Evolutionary conservation across 2,888 invertebrate species (phyloP).

Genomic region (Petrolisthes manimaculis): DNA sequence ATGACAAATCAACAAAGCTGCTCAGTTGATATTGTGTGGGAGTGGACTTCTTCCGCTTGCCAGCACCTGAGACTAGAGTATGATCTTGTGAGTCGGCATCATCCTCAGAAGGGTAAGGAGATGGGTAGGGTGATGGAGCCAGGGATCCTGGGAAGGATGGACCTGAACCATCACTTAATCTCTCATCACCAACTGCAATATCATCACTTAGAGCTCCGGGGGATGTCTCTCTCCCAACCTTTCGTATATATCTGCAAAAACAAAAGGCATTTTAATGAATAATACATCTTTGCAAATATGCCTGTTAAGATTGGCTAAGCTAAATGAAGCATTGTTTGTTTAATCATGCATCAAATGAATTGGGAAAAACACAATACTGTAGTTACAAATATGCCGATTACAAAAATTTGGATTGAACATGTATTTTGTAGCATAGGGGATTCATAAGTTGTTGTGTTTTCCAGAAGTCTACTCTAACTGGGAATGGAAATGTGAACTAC

Average conservation of each 20-base stretch:
- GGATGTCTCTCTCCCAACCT: conserved; percentile 71
- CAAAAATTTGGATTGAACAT: no score
- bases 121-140: conserved; percentile 63
- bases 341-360: no score
- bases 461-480: no score
- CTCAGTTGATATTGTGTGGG: conserved; percentile 70
- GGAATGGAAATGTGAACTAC: no score
- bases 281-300: no score
- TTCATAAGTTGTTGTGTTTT: no score
- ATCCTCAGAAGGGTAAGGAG: conserved; percentile 62
- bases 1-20: conserved; percentile 77
- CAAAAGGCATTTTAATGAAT: neutral
- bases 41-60: conserved; percentile 67
- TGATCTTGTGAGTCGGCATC: conserved; percentile 55
- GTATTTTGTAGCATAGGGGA: no score
- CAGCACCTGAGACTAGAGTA: conserved; percentile 66
- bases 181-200: conserved; percentile 66
- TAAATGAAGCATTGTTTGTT: no score
- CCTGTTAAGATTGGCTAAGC: no score
- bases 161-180: conserved; percentile 59
- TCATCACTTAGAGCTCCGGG: conserved; percentile 70
- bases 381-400: no score
- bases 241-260: conserved; percentile 57
- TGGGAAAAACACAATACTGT: no score
- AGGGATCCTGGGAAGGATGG: conserved; percentile 59